Evolutionary conservation across 2,888 invertebrate species (phyloP), one percentile per base, ranked within the genome.

Genomic region (Limnephilus rhombicus): DNA sequence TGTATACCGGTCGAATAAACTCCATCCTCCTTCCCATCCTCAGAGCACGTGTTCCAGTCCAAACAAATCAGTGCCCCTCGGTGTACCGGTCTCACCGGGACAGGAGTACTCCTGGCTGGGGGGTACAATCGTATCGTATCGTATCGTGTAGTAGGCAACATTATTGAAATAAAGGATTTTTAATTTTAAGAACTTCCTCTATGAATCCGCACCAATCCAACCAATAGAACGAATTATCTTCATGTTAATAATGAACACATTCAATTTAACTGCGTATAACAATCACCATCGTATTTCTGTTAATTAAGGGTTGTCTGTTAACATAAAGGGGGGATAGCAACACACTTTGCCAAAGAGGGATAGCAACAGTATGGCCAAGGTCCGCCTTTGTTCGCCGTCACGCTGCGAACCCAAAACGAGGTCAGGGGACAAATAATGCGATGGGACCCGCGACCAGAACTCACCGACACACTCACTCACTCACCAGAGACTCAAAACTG

Each of bases 381-480:
- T 89, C 80, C 80, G 80, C 88, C 88, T 89, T 89, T 89, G 88
- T 89, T 89, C 37, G 37, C n/a, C 88, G 88, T 80, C 37, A 80
- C 88, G 88, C 37, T 24, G 88, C 24, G 37, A 80, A 45, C 88
- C 88, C 15, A 80, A 89, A 89, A 80, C 88, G 88, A 89, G 88
- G 88, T 89, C 88, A 89, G 34, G 80, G 68, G 88, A 80, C 88
- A n/a, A 68, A 68, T 68, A 68, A 68, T 68, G 68, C 68, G 68
- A 68, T 68, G 68, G 68, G 24, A 68, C 68, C 68, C 68, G 68
- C 68, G 24, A 7, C 24, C 68, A 68, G 68, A 68, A 68, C 68
- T 68, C 68, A n/a, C 68, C 68, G 9, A 68, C 68, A 24, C 24
- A 68, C 24, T 24, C 24, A 68, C 68, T 68, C 24, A 68, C 24